These are phyloP conservation scores for Malacosoma neustria DNA, from an alignment of 2,888 invertebrate genomes.

Conservation along the genomic window DNA sequence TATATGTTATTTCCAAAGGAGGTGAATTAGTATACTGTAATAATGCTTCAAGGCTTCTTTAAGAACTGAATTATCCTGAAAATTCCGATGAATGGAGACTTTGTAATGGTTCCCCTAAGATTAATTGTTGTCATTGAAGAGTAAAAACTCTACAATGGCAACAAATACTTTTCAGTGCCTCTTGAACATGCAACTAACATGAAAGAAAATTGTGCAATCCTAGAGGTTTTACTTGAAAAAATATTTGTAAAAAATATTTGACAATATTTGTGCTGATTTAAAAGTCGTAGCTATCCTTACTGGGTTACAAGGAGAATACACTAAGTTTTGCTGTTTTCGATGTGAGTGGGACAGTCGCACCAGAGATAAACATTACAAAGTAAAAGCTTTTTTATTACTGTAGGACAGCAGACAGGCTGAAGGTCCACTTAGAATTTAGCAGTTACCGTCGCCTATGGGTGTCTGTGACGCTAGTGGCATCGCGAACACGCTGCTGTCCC, in stretches of 20 bases:
- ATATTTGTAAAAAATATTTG: not conserved
- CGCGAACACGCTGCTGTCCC: too few species aligned
- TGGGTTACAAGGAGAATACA: conserved; percentile 5
- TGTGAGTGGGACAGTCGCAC: conserved; percentile 5
- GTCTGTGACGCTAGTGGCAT: too few species aligned
- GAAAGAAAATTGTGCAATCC: too few species aligned
- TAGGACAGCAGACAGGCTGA: too few species aligned
- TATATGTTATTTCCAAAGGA: conserved; percentile 2
- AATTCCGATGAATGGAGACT: not conserved
- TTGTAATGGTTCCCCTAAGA: not conserved
- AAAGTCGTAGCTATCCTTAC: conserved; percentile 2
- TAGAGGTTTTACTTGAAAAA: not conserved
- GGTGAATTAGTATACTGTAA: conserved; percentile 1
- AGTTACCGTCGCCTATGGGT: too few species aligned
- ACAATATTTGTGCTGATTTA: conserved; percentile 4
- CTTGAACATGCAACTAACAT: too few species aligned
- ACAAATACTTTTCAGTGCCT: conserved; percentile 1
- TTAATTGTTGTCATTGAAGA: conserved; percentile 1
- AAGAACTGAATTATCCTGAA: not conserved
- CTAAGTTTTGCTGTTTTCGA: conserved; percentile 3
- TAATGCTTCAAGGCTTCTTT: conserved; percentile 1
- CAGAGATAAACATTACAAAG: too few species aligned
- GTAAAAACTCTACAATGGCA: conserved; percentile 2
- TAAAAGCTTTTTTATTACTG: too few species aligned
- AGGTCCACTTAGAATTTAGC: too few species aligned